Conservation (phyloP, 92 coral and sea anemone species). For the Siderastrea siderea region DNA sequence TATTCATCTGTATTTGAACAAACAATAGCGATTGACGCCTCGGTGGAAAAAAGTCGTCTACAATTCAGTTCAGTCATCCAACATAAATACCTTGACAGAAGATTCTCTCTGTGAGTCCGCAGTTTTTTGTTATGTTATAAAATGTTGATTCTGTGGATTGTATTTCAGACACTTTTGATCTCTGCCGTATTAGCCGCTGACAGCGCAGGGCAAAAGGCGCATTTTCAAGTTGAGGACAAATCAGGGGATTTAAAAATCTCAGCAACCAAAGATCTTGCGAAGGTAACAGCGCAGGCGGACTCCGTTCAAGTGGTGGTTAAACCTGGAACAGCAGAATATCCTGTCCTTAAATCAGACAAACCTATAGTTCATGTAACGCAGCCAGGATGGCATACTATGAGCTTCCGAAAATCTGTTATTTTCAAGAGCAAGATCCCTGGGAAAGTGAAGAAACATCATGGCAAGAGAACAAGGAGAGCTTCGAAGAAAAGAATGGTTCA, state of each 20-base stretch:
- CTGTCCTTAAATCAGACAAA: conserved; percentile 88
- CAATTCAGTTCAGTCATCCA: not conserved
- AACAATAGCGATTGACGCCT: not conserved
- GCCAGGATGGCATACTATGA: conserved; percentile 74
- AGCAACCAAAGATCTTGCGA: conserved; percentile 90
- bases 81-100: not conserved
- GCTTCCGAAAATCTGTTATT: conserved; percentile 62
- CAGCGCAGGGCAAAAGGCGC: conserved; percentile 94
- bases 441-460: not conserved
- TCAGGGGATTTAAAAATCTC: conserved; percentile 93
- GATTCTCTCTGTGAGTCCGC: not conserved
- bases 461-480: not conserved
- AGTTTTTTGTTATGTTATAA: not conserved
- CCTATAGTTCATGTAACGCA: conserved; percentile 91
- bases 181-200: conserved; percentile 42
- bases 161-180: not conserved
- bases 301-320: conserved; percentile 94
- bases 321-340: conserved; percentile 96
- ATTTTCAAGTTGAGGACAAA: conserved; percentile 96
- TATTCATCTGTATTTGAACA: conserved; percentile 2
- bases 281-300: conserved; percentile 93
- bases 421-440: not conserved
- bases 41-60: not conserved
- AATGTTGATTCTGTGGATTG: not conserved
- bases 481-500: not conserved